These are phyloP conservation scores for Leptopterna dolabrata DNA, from an alignment of 2,888 invertebrate genomes.

Conservation along the genomic window DNA sequence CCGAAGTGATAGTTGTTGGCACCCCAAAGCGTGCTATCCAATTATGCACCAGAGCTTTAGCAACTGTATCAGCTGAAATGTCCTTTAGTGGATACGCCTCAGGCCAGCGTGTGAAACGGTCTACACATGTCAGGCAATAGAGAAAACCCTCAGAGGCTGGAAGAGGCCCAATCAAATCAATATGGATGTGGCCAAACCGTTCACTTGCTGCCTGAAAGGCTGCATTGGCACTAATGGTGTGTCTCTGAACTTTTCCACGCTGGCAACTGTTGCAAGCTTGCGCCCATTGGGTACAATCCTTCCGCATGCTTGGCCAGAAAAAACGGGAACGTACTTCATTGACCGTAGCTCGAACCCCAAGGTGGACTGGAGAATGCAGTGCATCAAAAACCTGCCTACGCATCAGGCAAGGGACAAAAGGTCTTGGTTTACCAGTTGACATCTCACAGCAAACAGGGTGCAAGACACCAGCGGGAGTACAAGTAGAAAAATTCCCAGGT, in stretches of 20 bases:
- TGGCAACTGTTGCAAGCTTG: conserved; percentile 65
- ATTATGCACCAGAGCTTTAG: conserved; percentile 64
- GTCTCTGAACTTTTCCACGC: conserved; percentile 64
- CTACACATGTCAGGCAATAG: conserved; percentile 66
- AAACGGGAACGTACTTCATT: no score
- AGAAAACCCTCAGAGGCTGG: conserved; percentile 63
- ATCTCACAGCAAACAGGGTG: background rate
- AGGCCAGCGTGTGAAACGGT: conserved; percentile 66
- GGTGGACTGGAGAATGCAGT: no score
- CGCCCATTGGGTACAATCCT: conserved; percentile 63
- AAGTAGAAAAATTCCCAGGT: no score
- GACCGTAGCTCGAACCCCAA: no score
- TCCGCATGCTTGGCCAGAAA: no score
- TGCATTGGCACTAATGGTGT: conserved; percentile 58
- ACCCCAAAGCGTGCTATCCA: conserved; percentile 68
- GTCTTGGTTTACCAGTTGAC: background rate
- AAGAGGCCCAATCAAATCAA: conserved; percentile 68
- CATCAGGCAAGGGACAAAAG: background rate
- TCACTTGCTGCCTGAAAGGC: conserved; percentile 51
- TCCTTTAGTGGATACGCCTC: conserved; percentile 65
- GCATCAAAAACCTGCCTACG: no score
- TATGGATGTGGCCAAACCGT: conserved; percentile 67
- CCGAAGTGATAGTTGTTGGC: conserved; percentile 65
- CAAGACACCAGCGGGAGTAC: no score
- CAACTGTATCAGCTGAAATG: conserved; percentile 66